These are phyloP conservation scores for Melanotaenia boesemani DNA, from an alignment of 2,797 vertebrate genomes.

Conservation along the genomic window DNA sequence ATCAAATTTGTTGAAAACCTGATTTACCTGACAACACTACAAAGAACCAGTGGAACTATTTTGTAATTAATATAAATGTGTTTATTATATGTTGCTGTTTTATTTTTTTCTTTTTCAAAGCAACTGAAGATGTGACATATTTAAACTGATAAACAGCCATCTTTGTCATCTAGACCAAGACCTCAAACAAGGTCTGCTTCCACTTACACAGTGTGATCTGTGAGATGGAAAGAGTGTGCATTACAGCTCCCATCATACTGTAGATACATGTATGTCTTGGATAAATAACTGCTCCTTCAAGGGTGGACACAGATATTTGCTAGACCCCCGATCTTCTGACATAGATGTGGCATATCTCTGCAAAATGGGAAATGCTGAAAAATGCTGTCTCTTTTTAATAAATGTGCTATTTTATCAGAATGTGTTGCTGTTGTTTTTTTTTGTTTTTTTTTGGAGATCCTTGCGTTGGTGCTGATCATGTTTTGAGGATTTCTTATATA, in stretches of 20 bases:
- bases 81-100: neutral
- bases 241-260: slow-evolving; percentile 22
- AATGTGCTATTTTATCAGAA: slow-evolving; percentile 90
- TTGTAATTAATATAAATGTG: slow-evolving; percentile 31
- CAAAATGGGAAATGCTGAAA: slow-evolving; percentile 76
- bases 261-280: slow-evolving; percentile 42
- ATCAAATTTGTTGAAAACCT: slow-evolving; percentile 9
- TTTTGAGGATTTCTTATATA: neutral
- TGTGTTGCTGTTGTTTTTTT: slow-evolving; percentile 38
- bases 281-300: slow-evolving; percentile 33
- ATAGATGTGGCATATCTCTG: slow-evolving; percentile 64
- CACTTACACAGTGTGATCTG: slow-evolving; percentile 28
- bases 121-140: slow-evolving; percentile 34
- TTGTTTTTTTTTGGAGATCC: slow-evolving; percentile 3
- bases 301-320: slow-evolving; percentile 55
- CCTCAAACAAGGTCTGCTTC: slow-evolving; percentile 16
- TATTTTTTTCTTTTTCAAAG: slow-evolving; percentile 8
- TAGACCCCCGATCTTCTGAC: slow-evolving; percentile 54
- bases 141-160: slow-evolving; percentile 35
- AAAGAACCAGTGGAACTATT: slow-evolving; percentile 14
- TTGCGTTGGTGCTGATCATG: neutral
- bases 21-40: neutral
- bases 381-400: slow-evolving; percentile 88
- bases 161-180: slow-evolving; percentile 28
- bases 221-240: slow-evolving; percentile 42